A percentile compares a stretch with the other conserved stretches of the same genome.
Evolutionary conservation across 1,140 invertebrate species (phyloP).

Genomic region (Saxidomus purpurata): DNA sequence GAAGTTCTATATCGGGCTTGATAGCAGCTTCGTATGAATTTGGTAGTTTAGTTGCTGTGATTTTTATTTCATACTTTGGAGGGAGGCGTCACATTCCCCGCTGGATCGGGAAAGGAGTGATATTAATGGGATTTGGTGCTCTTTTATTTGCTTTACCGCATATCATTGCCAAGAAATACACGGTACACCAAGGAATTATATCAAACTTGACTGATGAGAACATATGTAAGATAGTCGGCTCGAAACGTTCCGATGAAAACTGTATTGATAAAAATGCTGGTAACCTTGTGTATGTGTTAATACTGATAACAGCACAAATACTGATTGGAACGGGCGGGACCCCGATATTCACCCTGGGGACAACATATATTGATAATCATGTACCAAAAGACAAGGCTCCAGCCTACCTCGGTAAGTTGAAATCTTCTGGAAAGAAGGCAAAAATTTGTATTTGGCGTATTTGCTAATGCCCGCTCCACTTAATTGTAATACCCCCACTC

Average conservation of each 20-base stretch:
- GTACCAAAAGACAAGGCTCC: slow-evolving; percentile 88
- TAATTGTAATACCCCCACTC: too few species aligned
- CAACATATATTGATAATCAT: slow-evolving; percentile 89
- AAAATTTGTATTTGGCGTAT: too few species aligned
- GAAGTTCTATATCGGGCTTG: slow-evolving; percentile 95
- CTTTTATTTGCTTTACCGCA: slow-evolving; percentile 93
- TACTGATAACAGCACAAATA: slow-evolving; percentile 88
- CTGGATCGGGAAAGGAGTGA: slow-evolving; percentile 97
- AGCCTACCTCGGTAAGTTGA: slow-evolving; percentile 87
- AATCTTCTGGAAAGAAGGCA: too few species aligned
- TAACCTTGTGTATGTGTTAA: slow-evolving; percentile 86
- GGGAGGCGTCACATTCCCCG: slow-evolving; percentile 97
- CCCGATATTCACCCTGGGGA: slow-evolving; percentile 88
- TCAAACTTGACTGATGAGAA: slow-evolving; percentile 80
- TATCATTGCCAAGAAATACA: slow-evolving; percentile 87
- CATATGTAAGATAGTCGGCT: slow-evolving; percentile 76
- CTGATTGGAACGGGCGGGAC: slow-evolving; percentile 88
- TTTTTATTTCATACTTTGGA: slow-evolving; percentile 98
- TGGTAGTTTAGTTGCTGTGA: slow-evolving; percentile 96
- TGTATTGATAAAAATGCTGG: slow-evolving; percentile 83
- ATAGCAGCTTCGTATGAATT: slow-evolving; percentile 98
- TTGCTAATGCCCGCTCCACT: too few species aligned
- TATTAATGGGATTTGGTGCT: slow-evolving; percentile 93
- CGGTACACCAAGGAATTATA: slow-evolving; percentile 86
- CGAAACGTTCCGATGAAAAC: slow-evolving; percentile 65